phyloP scores from a whole-genome alignment of 1,140 invertebrate species.

The Riptortus pedestris region DNA sequence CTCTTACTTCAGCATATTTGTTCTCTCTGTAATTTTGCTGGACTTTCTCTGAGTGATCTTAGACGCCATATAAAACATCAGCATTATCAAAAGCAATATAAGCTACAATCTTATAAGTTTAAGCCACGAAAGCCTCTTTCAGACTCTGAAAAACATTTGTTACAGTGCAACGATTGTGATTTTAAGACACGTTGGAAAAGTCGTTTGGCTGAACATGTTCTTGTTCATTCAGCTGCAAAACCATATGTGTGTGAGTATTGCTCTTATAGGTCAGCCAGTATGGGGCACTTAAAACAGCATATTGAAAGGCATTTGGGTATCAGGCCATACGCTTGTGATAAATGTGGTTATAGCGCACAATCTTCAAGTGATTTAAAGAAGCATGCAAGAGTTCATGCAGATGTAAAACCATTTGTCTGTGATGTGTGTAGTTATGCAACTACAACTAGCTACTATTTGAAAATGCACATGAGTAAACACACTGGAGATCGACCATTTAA shows the following conservation, averaged over 20 bases:
- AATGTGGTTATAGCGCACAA: background rate
- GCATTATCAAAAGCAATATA: no score
- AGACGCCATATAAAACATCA: slow-evolving; percentile 9
- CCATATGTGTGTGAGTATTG: background rate
- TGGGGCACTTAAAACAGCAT: background rate
- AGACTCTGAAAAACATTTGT: background rate
- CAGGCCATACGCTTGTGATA: background rate
- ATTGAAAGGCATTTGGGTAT: background rate
- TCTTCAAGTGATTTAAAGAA: background rate
- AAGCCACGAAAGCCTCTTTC: background rate
- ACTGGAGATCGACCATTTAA: slow-evolving; percentile 11
- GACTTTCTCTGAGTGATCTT: background rate
- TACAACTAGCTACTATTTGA: background rate
- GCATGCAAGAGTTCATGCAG: slow-evolving; percentile 16
- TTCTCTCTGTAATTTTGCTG: background rate
- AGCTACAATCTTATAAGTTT: slow-evolving; percentile 1
- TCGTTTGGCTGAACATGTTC: background rate
- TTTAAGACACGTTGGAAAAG: background rate
- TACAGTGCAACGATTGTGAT: background rate
- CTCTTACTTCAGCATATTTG: background rate
- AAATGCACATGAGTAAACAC: slow-evolving; percentile 13
- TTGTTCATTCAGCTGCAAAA: background rate
- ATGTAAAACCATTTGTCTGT: slow-evolving; percentile 12
- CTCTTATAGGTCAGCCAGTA: background rate
- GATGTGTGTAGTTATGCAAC: background rate